Evolutionary conservation across 2,797 vertebrate species (phyloP).

Genomic region (Gobionotothen gibberifrons): DNA sequence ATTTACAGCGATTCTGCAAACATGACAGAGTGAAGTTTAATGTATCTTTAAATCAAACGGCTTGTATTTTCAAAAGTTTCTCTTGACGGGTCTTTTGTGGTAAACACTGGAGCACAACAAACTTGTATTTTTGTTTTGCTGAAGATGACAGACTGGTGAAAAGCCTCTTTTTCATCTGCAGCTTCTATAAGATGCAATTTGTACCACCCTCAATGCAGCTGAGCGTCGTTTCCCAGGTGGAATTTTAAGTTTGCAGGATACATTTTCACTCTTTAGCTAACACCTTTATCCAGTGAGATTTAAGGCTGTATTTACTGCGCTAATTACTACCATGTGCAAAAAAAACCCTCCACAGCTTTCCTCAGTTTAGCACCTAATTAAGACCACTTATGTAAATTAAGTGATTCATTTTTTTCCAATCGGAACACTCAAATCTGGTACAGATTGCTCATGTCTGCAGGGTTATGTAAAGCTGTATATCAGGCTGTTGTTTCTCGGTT

Average conservation of each 20-base stretch:
- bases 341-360: slow-evolving; percentile 1
- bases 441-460: slow-evolving; percentile 15
- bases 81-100: slow-evolving; percentile 41
- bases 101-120: slow-evolving; percentile 34
- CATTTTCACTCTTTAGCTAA: neutral
- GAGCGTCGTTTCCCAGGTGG: neutral
- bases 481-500: neutral
- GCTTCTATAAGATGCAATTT: slow-evolving; percentile 15
- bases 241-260: neutral
- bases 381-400: slow-evolving; percentile 35
- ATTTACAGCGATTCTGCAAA: slow-evolving; percentile 18
- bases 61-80: slow-evolving; percentile 36
- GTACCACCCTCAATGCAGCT: neutral
- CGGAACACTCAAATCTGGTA: neutral
- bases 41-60: slow-evolving; percentile 39
- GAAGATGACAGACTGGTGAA: slow-evolving; percentile 34
- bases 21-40: slow-evolving; percentile 28
- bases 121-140: slow-evolving; percentile 23
- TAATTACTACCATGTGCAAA: slow-evolving; percentile 7
- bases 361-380: slow-evolving; percentile 31
- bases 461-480: neutral
- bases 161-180: slow-evolving; percentile 19
- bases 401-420: slow-evolving; percentile 20
- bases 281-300: neutral
- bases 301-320: neutral